Conservation (phyloP, 1,140 invertebrate genomes). For the Drosophila paulistorum region DNA sequence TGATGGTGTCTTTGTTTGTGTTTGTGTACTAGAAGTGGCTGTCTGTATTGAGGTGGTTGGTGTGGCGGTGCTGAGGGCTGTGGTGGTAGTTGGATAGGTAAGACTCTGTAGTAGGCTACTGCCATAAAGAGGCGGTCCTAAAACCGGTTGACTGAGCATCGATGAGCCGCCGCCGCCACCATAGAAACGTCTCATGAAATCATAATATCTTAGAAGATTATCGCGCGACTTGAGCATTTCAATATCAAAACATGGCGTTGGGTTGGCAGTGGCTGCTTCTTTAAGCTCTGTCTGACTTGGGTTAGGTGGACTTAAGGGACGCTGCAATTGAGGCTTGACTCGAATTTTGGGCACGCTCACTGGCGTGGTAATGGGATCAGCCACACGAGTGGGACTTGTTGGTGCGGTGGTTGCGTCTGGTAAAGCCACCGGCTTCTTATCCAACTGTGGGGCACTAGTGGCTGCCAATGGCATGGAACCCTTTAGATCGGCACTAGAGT, state of each 20-base stretch:
- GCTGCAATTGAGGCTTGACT: conserved; percentile 69
- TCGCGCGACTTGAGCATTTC: conserved; percentile 73
- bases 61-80: not conserved
- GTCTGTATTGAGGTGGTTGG: not conserved
- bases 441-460: conserved; percentile 42
- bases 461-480: conserved; percentile 19
- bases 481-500: conserved; percentile 71
- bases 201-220: conserved; percentile 75
- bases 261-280: not conserved
- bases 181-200: conserved; percentile 79
- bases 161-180: conserved; percentile 40
- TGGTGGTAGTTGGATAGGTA: conserved; percentile 59
- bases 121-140: conserved; percentile 73
- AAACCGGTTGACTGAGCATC: conserved; percentile 63
- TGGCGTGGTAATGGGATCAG: not conserved
- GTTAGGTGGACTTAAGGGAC: conserved; percentile 66
- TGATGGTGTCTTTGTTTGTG: conserved; percentile 9
- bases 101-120: conserved; percentile 71
- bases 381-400: conserved; percentile 5
- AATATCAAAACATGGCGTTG: conserved; percentile 51
- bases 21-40: not conserved
- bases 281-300: conserved; percentile 17
- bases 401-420: conserved; percentile 19
- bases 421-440: conserved; percentile 25
- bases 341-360: conserved; percentile 73